These are phyloP conservation scores for Drosophila willistoni DNA, from an alignment of 1,140 invertebrate genomes.

Conservation along the genomic window DNA sequence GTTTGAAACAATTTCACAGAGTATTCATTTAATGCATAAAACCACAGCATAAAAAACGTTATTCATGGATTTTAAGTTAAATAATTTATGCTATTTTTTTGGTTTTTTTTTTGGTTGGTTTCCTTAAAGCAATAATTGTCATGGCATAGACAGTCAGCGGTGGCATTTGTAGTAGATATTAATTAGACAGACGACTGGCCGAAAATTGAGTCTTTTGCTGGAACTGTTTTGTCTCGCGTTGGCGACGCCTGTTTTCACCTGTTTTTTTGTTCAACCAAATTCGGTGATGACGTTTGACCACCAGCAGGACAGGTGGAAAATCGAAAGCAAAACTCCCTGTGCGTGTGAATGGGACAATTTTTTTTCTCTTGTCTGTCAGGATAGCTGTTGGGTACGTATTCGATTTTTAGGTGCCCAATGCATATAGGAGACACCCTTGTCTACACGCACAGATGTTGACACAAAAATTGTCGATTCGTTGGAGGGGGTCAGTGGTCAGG, in stretches of 20 bases:
- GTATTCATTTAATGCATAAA: not conserved
- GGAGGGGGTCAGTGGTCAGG: not conserved
- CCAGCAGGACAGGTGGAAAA: constrained; percentile 69
- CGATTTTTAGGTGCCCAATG: constrained; percentile 43
- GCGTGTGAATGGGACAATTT: constrained; percentile 68
- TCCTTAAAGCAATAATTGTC: not conserved
- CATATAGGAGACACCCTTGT: constrained; percentile 11
- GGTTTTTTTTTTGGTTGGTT: not conserved
- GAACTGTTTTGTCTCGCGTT: not conserved
- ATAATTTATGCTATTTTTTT: not conserved
- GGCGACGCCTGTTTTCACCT: constrained; percentile 62
- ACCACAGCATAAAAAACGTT: not conserved
- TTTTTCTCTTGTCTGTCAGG: constrained; percentile 28
- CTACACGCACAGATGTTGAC: constrained; percentile 2
- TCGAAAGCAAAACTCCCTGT: constrained; percentile 19
- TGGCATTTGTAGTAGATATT: constrained; percentile 41
- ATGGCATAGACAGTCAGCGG: not conserved
- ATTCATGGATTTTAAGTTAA: constrained; percentile 7
- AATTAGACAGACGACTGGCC: constrained; percentile 55
- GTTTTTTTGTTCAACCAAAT: constrained; percentile 38
- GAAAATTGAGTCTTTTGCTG: constrained; percentile 57
- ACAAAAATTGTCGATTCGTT: constrained; percentile 38
- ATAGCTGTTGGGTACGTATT: constrained; percentile 17
- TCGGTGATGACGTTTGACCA: constrained; percentile 66
- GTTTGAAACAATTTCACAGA: not conserved